A percentile compares a stretch with the other conserved stretches of the same genome.
Evolutionary conservation across 1,140 invertebrate species (phyloP).

Genomic region (Ceratina calcarata): DNA sequence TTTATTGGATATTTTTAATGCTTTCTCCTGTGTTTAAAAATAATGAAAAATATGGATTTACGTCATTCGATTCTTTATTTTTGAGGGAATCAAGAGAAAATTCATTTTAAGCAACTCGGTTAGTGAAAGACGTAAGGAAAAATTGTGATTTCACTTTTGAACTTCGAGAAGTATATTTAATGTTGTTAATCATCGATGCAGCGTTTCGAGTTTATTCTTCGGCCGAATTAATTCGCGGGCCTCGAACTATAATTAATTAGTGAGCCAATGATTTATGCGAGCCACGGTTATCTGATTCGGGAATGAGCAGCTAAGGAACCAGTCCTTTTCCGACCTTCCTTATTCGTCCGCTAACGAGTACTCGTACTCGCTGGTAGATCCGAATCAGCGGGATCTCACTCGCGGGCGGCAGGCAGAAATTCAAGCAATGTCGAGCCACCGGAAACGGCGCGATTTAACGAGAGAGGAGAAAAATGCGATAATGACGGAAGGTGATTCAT

Average conservation of each 20-base stretch:
- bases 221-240: background rate
- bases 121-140: too few relatives aligned
- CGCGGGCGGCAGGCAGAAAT: background rate
- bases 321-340: background rate
- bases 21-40: too few relatives aligned
- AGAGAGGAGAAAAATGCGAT: conserved; percentile 10
- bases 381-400: conserved; percentile 13
- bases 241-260: background rate
- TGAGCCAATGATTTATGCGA: background rate
- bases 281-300: background rate
- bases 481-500: conserved; percentile 32
- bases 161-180: too few relatives aligned
- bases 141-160: too few relatives aligned
- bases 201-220: too few relatives aligned
- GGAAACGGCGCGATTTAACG: conserved; percentile 13
- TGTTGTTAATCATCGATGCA: background rate
- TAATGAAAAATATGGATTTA: too few relatives aligned
- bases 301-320: background rate
- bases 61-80: too few relatives aligned
- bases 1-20: too few relatives aligned
- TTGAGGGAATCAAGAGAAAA: too few relatives aligned
- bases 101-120: too few relatives aligned
- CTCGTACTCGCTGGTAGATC: background rate
- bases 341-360: background rate
- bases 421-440: conserved; percentile 1